Percentiles rank a stretch among this genome's conserved stretches.
Evolutionary conservation across 2,888 invertebrate species (phyloP).

Genomic region (Nipponacmea schrenckii): DNA sequence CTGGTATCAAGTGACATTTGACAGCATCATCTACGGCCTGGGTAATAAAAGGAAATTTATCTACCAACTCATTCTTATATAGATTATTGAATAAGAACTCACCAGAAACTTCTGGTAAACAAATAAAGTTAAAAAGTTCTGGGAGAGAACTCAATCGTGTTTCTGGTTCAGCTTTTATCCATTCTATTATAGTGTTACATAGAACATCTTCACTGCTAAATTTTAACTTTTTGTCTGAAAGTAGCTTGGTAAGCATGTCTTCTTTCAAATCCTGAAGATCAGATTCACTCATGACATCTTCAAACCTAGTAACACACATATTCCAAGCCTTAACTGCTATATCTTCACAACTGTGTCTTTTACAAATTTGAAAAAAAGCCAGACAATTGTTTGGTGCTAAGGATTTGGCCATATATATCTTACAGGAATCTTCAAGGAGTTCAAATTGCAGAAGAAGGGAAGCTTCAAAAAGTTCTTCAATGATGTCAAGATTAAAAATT

Average conservation of each 20-base stretch:
- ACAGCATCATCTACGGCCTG: conserved; percentile 21
- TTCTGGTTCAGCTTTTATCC: conserved; percentile 20
- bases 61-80: conserved; percentile 21
- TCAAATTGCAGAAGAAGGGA: conserved; percentile 18
- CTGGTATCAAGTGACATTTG: conserved; percentile 21
- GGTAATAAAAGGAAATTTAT: conserved; percentile 10
- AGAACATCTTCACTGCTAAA: conserved; percentile 10
- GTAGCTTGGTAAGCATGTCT: conserved; percentile 16
- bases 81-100: conserved; percentile 17
- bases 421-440: conserved; percentile 19
- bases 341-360: conserved; percentile 10
- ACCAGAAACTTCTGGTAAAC: conserved; percentile 26
- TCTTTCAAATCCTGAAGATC: conserved; percentile 15
- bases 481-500: conserved; percentile 7
- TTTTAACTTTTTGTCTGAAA: conserved; percentile 6
- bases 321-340: conserved; percentile 10
- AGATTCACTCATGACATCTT: conserved; percentile 4
- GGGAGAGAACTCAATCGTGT: conserved; percentile 15
- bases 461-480: conserved; percentile 21
- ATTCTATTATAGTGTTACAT: conserved; percentile 21
- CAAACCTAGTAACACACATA: conserved; percentile 7
- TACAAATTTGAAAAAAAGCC: conserved; percentile 3
- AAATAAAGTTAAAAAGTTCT: conserved; percentile 22
- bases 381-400: conserved; percentile 16
- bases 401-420: conserved; percentile 8